Evolutionary conservation across 2,797 vertebrate genomes (phyloP).

Genomic region (Lophius americanus): DNA sequence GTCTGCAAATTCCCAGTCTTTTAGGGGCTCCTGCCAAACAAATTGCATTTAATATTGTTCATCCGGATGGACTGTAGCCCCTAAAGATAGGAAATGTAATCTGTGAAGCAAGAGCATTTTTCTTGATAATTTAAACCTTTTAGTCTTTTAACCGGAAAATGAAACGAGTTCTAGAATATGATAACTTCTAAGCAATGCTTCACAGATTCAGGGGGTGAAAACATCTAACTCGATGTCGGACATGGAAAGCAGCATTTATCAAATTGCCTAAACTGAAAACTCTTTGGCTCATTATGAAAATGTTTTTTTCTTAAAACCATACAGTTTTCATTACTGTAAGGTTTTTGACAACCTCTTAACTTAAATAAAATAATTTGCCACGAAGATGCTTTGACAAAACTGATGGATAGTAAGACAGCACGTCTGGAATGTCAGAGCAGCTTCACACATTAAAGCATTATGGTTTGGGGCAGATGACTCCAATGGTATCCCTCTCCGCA

Average conservation of each 20-base stretch:
- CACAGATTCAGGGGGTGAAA: conserved; percentile 77
- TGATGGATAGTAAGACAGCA: conserved; percentile 46
- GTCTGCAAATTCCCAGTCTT: conserved; percentile 76
- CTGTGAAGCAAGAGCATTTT: conserved; percentile 81
- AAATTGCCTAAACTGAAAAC: conserved; percentile 58
- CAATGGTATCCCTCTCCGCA: conserved; percentile 71
- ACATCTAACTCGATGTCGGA: conserved; percentile 69
- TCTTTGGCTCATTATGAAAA: conserved; percentile 58
- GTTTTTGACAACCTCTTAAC: conserved; percentile 26
- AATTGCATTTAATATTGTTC: conserved; percentile 41
- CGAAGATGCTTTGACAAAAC: conserved; percentile 37
- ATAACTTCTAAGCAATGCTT: conserved; percentile 74
- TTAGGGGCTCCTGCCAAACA: conserved; percentile 72
- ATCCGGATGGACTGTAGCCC: conserved; percentile 64
- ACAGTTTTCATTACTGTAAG: conserved; percentile 29
- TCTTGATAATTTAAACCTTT: conserved; percentile 14
- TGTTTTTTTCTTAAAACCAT: conserved; percentile 56
- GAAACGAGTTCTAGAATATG: conserved; percentile 12
- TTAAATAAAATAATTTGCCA: conserved; percentile 40
- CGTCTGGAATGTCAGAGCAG: conserved; percentile 59
- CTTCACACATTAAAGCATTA: conserved; percentile 72
- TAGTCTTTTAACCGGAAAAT: conserved; percentile 26
- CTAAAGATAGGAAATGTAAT: conserved; percentile 77
- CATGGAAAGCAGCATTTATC: conserved; percentile 78
- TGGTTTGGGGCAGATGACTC: conserved; percentile 72